Evolutionary conservation across 1,140 invertebrate genomes (phyloP).

Genomic region (Druon quercuslanigerum): DNA sequence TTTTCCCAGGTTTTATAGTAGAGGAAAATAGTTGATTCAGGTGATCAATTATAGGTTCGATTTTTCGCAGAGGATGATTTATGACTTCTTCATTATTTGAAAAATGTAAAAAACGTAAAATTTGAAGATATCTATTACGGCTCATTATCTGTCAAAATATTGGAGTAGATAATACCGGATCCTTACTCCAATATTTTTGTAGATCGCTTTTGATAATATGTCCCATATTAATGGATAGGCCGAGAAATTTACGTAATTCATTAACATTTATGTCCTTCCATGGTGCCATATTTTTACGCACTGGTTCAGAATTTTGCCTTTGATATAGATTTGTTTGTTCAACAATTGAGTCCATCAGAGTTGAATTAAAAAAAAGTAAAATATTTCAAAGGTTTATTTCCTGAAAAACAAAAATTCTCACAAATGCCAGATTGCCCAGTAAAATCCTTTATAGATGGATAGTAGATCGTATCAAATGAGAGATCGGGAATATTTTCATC

Average conservation of each 20-base stretch:
- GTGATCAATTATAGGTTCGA: conserved; percentile 38
- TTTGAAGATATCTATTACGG: conserved; percentile 46
- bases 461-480: conserved; percentile 23
- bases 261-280: conserved; percentile 24
- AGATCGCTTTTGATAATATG: conserved; percentile 36
- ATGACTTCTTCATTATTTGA: conserved; percentile 39
- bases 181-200: conserved; percentile 54
- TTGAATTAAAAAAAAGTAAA: conserved; percentile 25
- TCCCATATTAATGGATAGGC: conserved; percentile 35
- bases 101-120: conserved; percentile 42
- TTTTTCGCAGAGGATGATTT: conserved; percentile 48
- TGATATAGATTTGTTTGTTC: conserved; percentile 32
- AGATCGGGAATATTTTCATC: conserved; percentile 9
- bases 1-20: conserved; percentile 46
- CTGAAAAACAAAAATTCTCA: background rate
- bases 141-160: conserved; percentile 53
- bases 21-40: no score
- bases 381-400: background rate
- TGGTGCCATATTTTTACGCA: conserved; percentile 29
- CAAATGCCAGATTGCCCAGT: background rate
- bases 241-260: conserved; percentile 33
- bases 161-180: conserved; percentile 50
- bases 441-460: conserved; percentile 37
- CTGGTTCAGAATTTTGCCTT: conserved; percentile 31
- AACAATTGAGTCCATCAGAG: conserved; percentile 24